Evolutionary conservation across 1,140 invertebrate genomes (phyloP), one percentile per base, ranked within the genome.

Genomic region (Anagrus nilaparvatae): DNA sequence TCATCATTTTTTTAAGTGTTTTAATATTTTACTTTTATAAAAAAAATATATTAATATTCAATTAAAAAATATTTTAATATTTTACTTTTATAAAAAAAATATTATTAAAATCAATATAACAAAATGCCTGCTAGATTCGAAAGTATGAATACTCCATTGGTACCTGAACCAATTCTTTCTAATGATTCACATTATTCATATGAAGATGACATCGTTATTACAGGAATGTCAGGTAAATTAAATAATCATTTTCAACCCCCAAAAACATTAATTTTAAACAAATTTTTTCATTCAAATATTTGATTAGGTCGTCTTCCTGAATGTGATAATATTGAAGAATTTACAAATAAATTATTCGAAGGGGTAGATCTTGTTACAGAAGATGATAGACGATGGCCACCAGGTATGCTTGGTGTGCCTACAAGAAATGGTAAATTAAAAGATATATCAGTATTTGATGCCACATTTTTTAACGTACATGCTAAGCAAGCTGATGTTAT

Each of bases 401-500:
- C 73, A 10, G 82, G 78, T 38, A 52, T 92, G 1, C 77, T 84
- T 62, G 91, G 88, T 12, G 58, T 97, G 28, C 93, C 94, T 9
- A 71, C 73, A 32, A 74, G 92, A 46, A 81, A 77, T 55, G 94
- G 92, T 32, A 95, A 94, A 70, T 55, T 98, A 1, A 95, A 94
- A 63, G 82, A 95, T 47, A 52, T 97, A 25, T 65, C 72, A 24
- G 79, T 81, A 51, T 97, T 96, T 56, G 92, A 96, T 62, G 85
- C 88, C 4, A 77, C 81, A n/a, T 95, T 93, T 63, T 96, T 96
- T 68, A 87, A 88, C 27, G 87, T 96, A 5, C 87, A 92, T 60
- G 81, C 82, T 2, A 94, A 95, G 69, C 90, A 97, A 62, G 92
- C 93, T 1, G 74, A 95, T 53, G 76, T 79, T 25, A 97, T 98